Percentiles rank a stretch among this genome's conserved stretches.
These are phyloP conservation scores for Mesochorus sp. DNA, from an alignment of 2,888 invertebrate species.

Conservation along the genomic window DNA sequence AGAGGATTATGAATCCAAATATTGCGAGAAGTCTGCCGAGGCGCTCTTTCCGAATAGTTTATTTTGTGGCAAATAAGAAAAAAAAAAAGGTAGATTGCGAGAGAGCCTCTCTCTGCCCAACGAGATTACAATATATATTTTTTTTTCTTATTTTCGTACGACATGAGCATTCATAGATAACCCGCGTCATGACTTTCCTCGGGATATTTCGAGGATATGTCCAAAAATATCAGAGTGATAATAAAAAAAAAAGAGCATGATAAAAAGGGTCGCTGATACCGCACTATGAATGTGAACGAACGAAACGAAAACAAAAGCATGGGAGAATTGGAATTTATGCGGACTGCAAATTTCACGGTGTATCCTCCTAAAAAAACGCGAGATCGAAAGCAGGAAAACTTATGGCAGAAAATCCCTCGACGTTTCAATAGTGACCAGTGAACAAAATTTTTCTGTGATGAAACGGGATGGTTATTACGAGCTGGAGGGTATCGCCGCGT, in stretches of 20 bases:
- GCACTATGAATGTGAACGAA: slow-evolving; percentile 9
- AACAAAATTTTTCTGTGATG: slow-evolving; percentile 62
- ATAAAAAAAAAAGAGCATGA: slow-evolving; percentile 6
- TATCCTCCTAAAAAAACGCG: slow-evolving; percentile 37
- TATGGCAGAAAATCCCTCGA: slow-evolving; percentile 6
- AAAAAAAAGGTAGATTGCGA: too few relatives aligned
- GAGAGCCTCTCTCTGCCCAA: too few relatives aligned
- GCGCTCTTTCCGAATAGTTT: background rate
- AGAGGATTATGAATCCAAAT: slow-evolving; percentile 17
- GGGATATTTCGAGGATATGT: background rate
- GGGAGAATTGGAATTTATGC: slow-evolving; percentile 52
- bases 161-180: background rate
- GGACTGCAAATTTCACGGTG: slow-evolving; percentile 53
- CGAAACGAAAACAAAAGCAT: background rate
- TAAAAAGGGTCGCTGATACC: slow-evolving; percentile 31
- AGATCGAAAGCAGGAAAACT: slow-evolving; percentile 20
- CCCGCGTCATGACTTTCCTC: background rate
- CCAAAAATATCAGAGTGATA: background rate
- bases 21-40: background rate
- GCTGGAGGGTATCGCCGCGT: slow-evolving; percentile 22
- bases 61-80: slow-evolving; percentile 36
- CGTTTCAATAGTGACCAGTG: slow-evolving; percentile 34
- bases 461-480: slow-evolving; percentile 57
- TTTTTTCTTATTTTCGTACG: background rate
- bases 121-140: too few relatives aligned